Evolutionary conservation across 2,113 vertebrate species (phyloP).

Genomic region (Crotalus helleri): DNA sequence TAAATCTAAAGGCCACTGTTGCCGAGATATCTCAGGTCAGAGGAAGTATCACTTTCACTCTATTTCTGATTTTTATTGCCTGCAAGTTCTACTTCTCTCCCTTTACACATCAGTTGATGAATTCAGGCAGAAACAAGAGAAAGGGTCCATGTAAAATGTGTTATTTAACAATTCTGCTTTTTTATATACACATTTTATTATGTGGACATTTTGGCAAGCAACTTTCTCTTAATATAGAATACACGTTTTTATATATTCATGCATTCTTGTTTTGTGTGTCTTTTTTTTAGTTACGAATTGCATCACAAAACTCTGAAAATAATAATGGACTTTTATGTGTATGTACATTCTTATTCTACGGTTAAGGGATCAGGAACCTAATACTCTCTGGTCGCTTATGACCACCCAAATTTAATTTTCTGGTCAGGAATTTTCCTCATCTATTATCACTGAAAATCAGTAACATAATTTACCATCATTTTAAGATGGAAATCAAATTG

Average conservation of each 20-base stretch:
- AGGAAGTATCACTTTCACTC: background rate
- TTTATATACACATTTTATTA: background rate
- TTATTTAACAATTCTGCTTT: background rate
- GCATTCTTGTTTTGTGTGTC: background rate
- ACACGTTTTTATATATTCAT: background rate
- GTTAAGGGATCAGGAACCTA: background rate
- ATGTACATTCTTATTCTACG: background rate
- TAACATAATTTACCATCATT: background rate
- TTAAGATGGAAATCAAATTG: background rate
- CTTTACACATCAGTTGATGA: background rate
- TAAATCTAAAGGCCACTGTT: background rate
- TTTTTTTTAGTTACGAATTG: background rate
- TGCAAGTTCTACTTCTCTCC: background rate
- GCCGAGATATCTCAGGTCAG: background rate
- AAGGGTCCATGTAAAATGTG: background rate
- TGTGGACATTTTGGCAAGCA: background rate
- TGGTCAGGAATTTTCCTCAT: background rate
- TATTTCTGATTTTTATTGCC: background rate
- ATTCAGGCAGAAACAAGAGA: background rate
- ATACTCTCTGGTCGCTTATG: background rate
- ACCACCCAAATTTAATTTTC: background rate
- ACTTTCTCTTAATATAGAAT: background rate
- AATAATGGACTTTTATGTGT: background rate
- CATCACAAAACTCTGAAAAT: background rate
- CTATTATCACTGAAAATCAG: background rate